A percentile compares a stretch with the other conserved stretches of the same genome.
phyloP scores from a whole-genome alignment of 2,888 invertebrate genomes.

The Rosalia funebris region DNA sequence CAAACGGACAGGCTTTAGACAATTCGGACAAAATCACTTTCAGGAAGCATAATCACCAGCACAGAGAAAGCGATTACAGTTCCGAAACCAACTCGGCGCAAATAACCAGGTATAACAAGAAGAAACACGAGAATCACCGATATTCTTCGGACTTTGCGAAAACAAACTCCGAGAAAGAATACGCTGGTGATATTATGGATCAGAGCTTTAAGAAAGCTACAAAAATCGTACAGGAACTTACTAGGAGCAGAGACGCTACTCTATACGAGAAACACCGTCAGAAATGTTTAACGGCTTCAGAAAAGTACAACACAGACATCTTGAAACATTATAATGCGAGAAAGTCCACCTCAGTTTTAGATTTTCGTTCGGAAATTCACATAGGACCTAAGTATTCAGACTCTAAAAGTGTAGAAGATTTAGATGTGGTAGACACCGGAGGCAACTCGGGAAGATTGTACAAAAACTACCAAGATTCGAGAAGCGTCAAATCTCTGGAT shows the following conservation, averaged over 20 bases:
- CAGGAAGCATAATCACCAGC: constrained; percentile 56
- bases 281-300: constrained; percentile 61
- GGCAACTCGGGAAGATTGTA: constrained; percentile 47
- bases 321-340: constrained; percentile 65
- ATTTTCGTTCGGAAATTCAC: constrained; percentile 66
- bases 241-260: constrained; percentile 51
- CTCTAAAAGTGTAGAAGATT: constrained; percentile 63
- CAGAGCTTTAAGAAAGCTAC: constrained; percentile 62
- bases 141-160: constrained; percentile 48
- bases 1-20: constrained; percentile 66
- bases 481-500: constrained; percentile 79
- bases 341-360: constrained; percentile 69
- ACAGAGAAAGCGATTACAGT: constrained; percentile 66
- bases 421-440: constrained; percentile 61
- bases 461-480: constrained; percentile 63
- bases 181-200: constrained; percentile 56
- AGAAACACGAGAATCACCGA: constrained; percentile 46
- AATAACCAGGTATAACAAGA: constrained; percentile 46
- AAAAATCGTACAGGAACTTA: constrained; percentile 62
- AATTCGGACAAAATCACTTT: constrained; percentile 58
- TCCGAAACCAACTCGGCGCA: constrained; percentile 71
- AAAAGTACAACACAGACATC: constrained; percentile 61
- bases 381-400: constrained; percentile 57
- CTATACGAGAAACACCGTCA: constrained; percentile 61
- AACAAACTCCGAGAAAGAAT: constrained; percentile 51